A percentile compares a stretch with the other conserved stretches of the same genome.
Evolutionary conservation across 2,113 vertebrate genomes (phyloP).

Genomic region (Neotoma lepida): DNA sequence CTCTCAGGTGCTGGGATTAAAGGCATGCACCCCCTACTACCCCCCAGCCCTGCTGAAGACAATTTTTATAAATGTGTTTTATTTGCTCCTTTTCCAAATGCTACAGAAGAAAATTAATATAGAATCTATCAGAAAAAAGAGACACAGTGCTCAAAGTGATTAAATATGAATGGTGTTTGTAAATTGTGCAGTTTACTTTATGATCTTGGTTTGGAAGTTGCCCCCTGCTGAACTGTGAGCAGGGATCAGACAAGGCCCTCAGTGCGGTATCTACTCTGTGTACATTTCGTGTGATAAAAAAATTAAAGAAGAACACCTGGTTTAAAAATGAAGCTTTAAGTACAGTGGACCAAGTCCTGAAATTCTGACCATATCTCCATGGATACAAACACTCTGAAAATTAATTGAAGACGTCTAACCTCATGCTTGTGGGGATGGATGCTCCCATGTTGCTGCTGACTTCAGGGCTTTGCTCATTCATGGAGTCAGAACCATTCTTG

Average conservation of each 20-base stretch:
- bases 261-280: neutral
- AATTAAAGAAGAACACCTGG: conserved; percentile 49
- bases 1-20: too few species aligned
- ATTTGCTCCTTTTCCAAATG: conserved; percentile 33
- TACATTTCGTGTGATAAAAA: neutral
- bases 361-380: conserved; percentile 24
- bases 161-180: conserved; percentile 40
- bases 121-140: conserved; percentile 43
- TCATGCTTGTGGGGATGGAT: neutral
- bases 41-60: neutral
- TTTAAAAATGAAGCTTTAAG: conserved; percentile 54
- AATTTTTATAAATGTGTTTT: conserved; percentile 22
- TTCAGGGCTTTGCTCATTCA: conserved; percentile 15
- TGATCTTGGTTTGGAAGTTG: conserved; percentile 39
- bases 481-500: conserved; percentile 21
- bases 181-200: conserved; percentile 47
- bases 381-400: conserved; percentile 61
- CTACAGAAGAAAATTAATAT: conserved; percentile 60
- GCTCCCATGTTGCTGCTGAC: neutral
- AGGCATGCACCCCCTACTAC: too few species aligned
- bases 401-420: conserved; percentile 38
- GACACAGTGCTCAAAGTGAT: conserved; percentile 11
- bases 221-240: conserved; percentile 48
- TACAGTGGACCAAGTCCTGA: neutral
- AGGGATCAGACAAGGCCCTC: conserved; percentile 46